A percentile compares a stretch with the other conserved stretches of the same genome.
Conservation (phyloP, 2,888 invertebrate species). For the Carterocephalus palaemon region DNA sequence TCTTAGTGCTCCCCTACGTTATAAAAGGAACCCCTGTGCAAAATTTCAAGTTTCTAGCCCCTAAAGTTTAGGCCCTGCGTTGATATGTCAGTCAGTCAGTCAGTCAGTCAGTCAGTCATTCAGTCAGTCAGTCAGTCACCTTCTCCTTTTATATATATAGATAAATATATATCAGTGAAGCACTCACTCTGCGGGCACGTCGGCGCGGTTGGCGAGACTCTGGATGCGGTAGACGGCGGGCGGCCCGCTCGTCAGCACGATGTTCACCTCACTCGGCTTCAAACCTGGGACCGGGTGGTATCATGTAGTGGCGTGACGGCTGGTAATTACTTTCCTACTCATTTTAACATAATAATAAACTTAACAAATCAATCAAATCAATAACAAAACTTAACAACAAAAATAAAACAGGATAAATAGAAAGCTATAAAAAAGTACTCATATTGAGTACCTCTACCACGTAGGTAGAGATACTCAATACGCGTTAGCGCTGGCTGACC, state of each 20-base stretch:
- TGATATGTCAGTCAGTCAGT: no score
- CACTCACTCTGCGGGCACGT: constrained; percentile 15
- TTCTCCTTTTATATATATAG: no score
- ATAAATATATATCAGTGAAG: neutral
- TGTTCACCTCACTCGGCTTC: constrained; percentile 69
- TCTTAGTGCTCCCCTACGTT: no score
- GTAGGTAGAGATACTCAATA: no score
- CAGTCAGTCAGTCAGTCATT: no score
- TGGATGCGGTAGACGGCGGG: constrained; percentile 57
- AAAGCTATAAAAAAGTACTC: neutral
- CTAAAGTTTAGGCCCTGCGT: no score
- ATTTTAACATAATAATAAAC: neutral
- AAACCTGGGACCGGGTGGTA: constrained; percentile 56
- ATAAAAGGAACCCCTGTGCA: no score
- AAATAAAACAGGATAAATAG: neutral
- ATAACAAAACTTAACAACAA: neutral
- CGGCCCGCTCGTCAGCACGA: constrained; percentile 56
- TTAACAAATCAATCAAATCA: neutral
- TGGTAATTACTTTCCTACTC: neutral
- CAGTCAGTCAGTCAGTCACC: no score
- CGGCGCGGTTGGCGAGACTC: constrained; percentile 49
- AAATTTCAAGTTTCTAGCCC: no score
- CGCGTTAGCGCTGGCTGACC: neutral
- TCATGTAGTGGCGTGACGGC: no score
- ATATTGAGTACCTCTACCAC: no score